Evolutionary conservation across 2,797 vertebrate species (phyloP), one percentile per base, ranked within the genome.

Genomic region (Chelmon rostratus): DNA sequence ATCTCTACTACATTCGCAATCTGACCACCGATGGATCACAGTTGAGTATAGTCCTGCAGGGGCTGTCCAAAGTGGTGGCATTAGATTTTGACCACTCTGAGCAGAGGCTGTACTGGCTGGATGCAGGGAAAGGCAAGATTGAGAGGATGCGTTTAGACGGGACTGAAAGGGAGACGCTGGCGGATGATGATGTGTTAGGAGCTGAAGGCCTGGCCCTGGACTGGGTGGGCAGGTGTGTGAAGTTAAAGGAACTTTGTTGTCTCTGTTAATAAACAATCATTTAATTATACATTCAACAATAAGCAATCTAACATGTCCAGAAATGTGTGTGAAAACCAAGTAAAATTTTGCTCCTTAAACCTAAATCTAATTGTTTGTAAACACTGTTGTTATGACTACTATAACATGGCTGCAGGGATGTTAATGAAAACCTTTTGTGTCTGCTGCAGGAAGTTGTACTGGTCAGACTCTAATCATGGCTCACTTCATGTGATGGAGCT

Each of bases 1-100:
- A 95, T 53, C 91, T 92, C 62, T 96, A 95, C 91, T 96, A 96
- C 82, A 93, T 96, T 79, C 93, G 95, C 25, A 95, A 93, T 57
- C n/a, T 95, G 84, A 93, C 92, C 50, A 88, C 82, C 0, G 95
- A 95, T 0, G 95, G 95, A 8, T 86, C 92, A 10, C 92, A 90
- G 1, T 42, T 94, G 78, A 92, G 89, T 9, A 44, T 95, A 19
- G 89, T 94, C 47, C 73, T 94, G 61, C 94, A 95, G 85, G 95
- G 90, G 13, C 87, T 96, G 62, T 79, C 89, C 28, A 88, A 90
- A 2, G 94, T 63, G n/a, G 81, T 95, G 76, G 93, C 91, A 0
- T 72, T 96, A 38, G 95, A 95, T 71, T 96, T 93, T 40, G 94
- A 96, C 68, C 59, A 88, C 69, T 54, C 40, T 19, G 95, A 96